phyloP scores from a whole-genome alignment of 1,140 invertebrate genomes.

The Penaeus vannamei region DNA sequence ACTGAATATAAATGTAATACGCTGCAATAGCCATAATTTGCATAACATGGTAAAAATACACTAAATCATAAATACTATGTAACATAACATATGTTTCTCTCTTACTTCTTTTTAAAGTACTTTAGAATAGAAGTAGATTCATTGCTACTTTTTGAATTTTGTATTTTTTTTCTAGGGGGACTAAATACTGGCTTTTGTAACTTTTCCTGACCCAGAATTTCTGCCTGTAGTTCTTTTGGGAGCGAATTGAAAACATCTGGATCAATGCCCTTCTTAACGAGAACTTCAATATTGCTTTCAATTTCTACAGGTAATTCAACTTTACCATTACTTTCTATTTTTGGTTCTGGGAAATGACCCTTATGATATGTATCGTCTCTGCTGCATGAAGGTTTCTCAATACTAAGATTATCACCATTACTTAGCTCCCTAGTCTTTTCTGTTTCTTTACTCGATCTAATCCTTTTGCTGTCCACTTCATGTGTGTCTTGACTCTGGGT shows the following conservation, averaged over 20 bases:
- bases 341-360: neutral
- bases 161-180: neutral
- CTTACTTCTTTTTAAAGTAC: conserved; percentile 46
- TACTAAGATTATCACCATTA: neutral
- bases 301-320: neutral
- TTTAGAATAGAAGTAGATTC: conserved; percentile 41
- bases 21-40: too few species aligned
- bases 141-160: neutral
- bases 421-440: too few species aligned
- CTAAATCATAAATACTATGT: too few species aligned
- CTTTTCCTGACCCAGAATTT: conserved; percentile 27
- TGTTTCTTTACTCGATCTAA: too few species aligned
- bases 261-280: conserved; percentile 34
- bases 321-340: neutral
- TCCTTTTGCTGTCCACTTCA: too few species aligned
- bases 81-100: too few species aligned
- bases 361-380: neutral
- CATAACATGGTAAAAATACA: too few species aligned
- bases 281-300: neutral
- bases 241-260: conserved; percentile 46
- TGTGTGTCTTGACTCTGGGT: neutral
- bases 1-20: too few species aligned
- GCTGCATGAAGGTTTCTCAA: neutral
- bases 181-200: neutral
- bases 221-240: conserved; percentile 32